phyloP scores from a whole-genome alignment of 2,113 vertebrate genomes.

The Bos indicus region DNA sequence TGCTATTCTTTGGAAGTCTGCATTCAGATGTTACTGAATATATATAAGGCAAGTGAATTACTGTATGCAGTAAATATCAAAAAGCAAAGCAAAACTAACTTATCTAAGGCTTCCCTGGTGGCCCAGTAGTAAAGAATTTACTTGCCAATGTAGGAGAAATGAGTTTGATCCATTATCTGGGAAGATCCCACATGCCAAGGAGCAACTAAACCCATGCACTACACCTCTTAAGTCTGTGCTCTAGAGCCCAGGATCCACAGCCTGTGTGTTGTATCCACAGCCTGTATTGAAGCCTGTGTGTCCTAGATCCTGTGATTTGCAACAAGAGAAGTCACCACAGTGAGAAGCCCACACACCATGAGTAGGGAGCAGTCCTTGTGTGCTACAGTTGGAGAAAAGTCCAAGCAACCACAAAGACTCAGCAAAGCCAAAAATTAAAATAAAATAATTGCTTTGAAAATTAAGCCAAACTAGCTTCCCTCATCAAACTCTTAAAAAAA shows the following conservation, averaged over 20 bases:
- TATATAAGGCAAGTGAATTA: not conserved
- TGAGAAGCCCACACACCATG: not conserved
- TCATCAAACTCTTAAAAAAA: not conserved
- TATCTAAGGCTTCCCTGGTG: not conserved
- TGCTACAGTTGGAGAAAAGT: not conserved
- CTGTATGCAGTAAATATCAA: not conserved
- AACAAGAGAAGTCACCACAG: not conserved
- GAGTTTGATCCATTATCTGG: not conserved
- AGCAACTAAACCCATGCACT: not conserved
- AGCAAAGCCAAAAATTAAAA: not conserved
- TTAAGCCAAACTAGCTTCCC: not conserved
- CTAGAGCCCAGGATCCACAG: not conserved
- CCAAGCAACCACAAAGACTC: not conserved
- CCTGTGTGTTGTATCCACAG: not conserved
- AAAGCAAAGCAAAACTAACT: not conserved
- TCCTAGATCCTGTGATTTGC: not conserved
- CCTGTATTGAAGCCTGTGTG: not conserved
- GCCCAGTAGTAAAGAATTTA: not conserved
- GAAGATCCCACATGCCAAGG: not conserved
- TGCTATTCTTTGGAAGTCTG: no score
- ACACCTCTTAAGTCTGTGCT: not conserved
- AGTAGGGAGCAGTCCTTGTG: not conserved
- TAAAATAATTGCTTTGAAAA: not conserved
- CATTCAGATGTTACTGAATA: not conserved
- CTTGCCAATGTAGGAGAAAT: not conserved